Conservation (phyloP, 1,140 invertebrate genomes). For the Drosophila virilis region DNA sequence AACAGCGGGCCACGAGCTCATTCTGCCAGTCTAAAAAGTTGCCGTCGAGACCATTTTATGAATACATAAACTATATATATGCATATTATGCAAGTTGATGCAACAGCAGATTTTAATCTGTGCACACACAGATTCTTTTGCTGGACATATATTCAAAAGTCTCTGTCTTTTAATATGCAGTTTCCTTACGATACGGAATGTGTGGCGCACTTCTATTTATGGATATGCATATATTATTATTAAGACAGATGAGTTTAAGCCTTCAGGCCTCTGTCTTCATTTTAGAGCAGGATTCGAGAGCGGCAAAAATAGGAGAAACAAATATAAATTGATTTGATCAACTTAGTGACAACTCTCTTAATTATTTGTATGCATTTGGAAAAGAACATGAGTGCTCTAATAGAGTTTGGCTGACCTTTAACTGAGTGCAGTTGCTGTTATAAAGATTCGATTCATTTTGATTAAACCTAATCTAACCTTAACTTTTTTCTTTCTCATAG, state of each 20-base stretch:
- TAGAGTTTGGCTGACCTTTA: too few species aligned
- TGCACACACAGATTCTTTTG: not conserved
- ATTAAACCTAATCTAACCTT: not conserved
- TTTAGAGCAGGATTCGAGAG: not conserved
- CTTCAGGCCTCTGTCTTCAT: not conserved
- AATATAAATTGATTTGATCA: not conserved
- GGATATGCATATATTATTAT: not conserved
- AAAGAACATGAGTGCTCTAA: too few species aligned
- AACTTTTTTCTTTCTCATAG: not conserved
- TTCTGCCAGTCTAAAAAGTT: constrained; percentile 15
- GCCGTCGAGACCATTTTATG: constrained; percentile 16
- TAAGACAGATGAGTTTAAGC: not conserved
- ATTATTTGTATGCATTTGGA: too few species aligned
- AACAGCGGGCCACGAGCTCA: constrained; percentile 39
- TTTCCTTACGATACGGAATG: too few species aligned
- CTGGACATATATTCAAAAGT: not conserved
- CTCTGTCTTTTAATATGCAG: too few species aligned
- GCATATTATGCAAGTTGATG: constrained; percentile 5
- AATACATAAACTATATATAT: constrained; percentile 4
- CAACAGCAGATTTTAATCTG: constrained; percentile 17
- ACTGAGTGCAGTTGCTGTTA: too few species aligned
- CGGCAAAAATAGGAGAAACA: not conserved
- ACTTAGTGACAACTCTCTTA: too few species aligned
- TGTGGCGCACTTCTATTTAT: not conserved
- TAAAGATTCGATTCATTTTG: too few species aligned